Conservation (phyloP, 1,140 invertebrate species). For the Pseudomyrmex concolor region DNA sequence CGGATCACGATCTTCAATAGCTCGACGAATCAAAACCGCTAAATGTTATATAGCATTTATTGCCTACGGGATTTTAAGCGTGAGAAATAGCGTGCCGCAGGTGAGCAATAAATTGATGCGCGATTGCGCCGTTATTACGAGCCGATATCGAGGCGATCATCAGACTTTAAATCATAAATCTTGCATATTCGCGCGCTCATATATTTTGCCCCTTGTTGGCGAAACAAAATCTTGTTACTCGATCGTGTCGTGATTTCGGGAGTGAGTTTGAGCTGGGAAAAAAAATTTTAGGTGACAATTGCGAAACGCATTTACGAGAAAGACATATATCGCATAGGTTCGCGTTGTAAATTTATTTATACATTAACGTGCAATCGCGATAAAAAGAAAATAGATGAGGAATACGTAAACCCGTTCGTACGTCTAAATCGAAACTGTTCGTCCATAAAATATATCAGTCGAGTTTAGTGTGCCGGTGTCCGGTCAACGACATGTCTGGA, state of each 20-base stretch:
- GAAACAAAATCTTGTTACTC: no score
- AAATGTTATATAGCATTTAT: constrained; percentile 57
- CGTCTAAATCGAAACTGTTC: neutral
- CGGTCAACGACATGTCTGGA: constrained; percentile 48
- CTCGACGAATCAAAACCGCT: constrained; percentile 45
- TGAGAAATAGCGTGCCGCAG: constrained; percentile 6
- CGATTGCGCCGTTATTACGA: no score
- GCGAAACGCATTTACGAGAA: no score
- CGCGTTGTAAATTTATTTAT: no score
- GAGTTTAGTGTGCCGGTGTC: neutral
- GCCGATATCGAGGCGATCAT: neutral
- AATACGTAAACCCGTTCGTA: neutral
- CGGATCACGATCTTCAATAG: constrained; percentile 31
- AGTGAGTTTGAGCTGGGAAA: no score
- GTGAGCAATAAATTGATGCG: constrained; percentile 28
- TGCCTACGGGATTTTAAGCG: constrained; percentile 23
- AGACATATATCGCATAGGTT: no score
- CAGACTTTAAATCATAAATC: neutral
- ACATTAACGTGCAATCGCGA: neutral
- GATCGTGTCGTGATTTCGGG: no score
- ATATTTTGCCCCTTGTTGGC: no score
- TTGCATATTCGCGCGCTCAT: no score
- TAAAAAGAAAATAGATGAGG: neutral
- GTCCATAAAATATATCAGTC: constrained; percentile 22
- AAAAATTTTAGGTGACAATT: no score